phyloP scores from a whole-genome alignment of 2,888 invertebrate genomes.

The Polietes domitor region DNA sequence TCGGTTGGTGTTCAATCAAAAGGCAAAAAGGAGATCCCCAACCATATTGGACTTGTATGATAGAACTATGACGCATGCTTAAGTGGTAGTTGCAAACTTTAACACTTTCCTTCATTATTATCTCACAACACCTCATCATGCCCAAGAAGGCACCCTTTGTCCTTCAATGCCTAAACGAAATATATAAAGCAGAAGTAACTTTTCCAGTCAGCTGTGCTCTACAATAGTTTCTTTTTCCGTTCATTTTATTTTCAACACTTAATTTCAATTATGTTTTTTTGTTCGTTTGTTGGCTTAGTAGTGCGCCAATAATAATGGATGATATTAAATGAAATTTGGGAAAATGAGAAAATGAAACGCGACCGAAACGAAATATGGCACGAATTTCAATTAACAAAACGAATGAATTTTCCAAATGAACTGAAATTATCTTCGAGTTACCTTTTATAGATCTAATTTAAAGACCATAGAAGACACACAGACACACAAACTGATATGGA shows the following conservation, averaged over 20 bases:
- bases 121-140: not conserved
- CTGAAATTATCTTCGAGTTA: slow-evolving; percentile 22
- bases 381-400: slow-evolving; percentile 34
- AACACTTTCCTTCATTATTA: not conserved
- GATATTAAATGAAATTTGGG: not conserved
- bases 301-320: not conserved
- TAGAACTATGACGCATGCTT: not conserved
- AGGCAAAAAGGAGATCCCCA: not conserved
- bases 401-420: slow-evolving; percentile 28
- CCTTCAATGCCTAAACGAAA: not conserved
- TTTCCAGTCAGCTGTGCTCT: not conserved
- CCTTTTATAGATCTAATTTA: slow-evolving; percentile 27
- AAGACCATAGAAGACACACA: not conserved
- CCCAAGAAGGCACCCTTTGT: not conserved
- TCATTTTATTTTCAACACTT: not conserved
- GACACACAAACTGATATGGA: not conserved
- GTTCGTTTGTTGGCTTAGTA: not conserved
- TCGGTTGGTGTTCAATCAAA: not conserved
- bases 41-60: not conserved
- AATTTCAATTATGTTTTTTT: not conserved
- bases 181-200: not conserved
- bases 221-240: not conserved
- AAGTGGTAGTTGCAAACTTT: too few species aligned
- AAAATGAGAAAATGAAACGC: not conserved
- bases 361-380: slow-evolving; percentile 22